These are phyloP conservation scores for Parasteatoda tepidariorum DNA, from an alignment of 1,140 invertebrate genomes.

Conservation along the genomic window DNA sequence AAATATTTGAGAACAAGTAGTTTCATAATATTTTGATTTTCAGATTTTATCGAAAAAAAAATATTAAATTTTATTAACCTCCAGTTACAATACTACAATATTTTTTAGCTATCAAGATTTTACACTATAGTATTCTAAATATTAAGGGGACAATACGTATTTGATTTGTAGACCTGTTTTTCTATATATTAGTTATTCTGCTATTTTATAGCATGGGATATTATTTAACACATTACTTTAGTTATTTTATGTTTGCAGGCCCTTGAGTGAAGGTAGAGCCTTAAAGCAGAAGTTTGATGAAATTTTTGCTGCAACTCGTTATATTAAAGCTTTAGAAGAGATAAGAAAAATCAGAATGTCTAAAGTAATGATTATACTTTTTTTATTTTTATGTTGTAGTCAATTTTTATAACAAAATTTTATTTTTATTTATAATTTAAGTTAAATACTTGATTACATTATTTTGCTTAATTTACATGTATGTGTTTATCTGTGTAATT, in stretches of 20 bases:
- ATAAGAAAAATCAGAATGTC: constrained; percentile 80
- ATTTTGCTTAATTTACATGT: no score
- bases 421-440: not conserved
- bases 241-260: constrained; percentile 72
- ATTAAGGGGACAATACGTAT: constrained; percentile 1
- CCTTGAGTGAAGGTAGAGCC: constrained; percentile 91
- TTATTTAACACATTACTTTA: not conserved
- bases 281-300: constrained; percentile 97
- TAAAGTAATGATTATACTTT: constrained; percentile 67
- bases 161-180: constrained; percentile 21
- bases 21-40: no score
- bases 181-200: not conserved
- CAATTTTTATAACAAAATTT: not conserved
- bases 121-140: not conserved
- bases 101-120: not conserved
- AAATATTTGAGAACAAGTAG: no score
- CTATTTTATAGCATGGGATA: not conserved
- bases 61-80: no score
- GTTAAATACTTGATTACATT: not conserved
- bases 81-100: not conserved
- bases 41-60: no score
- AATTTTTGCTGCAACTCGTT: constrained; percentile 94
- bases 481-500: no score
- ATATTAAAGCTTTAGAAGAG: constrained; percentile 90
- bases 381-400: not conserved